phyloP scores from a whole-genome alignment of 2,113 vertebrate genomes.

The Perca fluviatilis region DNA sequence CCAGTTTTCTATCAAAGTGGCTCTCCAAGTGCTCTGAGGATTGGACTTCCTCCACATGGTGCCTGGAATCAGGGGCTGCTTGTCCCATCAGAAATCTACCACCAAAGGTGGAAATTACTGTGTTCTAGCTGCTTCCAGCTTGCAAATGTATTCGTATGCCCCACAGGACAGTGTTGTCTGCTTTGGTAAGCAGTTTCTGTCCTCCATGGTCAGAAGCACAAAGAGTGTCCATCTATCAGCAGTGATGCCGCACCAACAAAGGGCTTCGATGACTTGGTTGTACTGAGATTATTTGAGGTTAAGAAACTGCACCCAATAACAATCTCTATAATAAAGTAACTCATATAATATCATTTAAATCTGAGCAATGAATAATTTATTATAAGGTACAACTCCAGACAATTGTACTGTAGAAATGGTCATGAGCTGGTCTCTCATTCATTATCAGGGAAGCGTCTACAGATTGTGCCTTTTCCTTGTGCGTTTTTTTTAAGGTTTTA shows the following conservation, averaged over 20 bases:
- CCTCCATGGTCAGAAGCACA: slow-evolving; percentile 18
- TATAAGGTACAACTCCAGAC: slow-evolving; percentile 24
- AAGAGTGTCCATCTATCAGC: not conserved
- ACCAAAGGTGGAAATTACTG: slow-evolving; percentile 56
- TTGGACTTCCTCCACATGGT: slow-evolving; percentile 23
- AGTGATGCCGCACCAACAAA: slow-evolving; percentile 11
- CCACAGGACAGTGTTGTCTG: slow-evolving; percentile 37
- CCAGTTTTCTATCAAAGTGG: slow-evolving; percentile 52
- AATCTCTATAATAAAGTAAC: slow-evolving; percentile 23
- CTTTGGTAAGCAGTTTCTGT: slow-evolving; percentile 19
- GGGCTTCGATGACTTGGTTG: not conserved
- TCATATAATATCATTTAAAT: slow-evolving; percentile 3
- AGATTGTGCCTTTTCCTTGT: not conserved
- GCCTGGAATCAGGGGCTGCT: slow-evolving; percentile 45
- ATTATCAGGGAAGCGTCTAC: not conserved
- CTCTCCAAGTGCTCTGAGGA: slow-evolving; percentile 26
- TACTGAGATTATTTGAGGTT: slow-evolving; percentile 5
- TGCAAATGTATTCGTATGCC: slow-evolving; percentile 51
- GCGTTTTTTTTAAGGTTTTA: not conserved
- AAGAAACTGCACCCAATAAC: not conserved
- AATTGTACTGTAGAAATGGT: not conserved
- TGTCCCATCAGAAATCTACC: slow-evolving; percentile 46
- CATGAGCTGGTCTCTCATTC: slow-evolving; percentile 31
- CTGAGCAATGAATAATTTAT: slow-evolving; percentile 36
- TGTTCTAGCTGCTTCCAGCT: slow-evolving; percentile 24